phyloP scores from a whole-genome alignment of 2,888 invertebrate genomes.

The Uloborus plumipes region DNA sequence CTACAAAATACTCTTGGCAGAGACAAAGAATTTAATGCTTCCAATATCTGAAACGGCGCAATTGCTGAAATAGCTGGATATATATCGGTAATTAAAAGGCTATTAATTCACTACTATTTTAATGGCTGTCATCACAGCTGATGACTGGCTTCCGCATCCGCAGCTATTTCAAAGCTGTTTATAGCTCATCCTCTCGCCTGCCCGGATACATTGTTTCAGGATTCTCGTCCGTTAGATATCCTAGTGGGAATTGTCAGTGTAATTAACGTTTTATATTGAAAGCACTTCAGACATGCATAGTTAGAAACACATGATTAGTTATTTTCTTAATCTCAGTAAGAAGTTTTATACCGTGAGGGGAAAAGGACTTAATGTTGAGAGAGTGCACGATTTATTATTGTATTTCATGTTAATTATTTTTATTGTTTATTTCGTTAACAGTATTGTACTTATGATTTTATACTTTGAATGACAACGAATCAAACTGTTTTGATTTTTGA shows the following conservation, averaged over 20 bases:
- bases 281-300: no score
- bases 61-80: not conserved
- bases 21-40: not conserved
- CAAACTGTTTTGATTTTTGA: no score
- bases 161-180: constrained; percentile 18
- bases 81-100: constrained; percentile 32
- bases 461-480: no score
- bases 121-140: constrained; percentile 43
- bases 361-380: no score
- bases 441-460: no score
- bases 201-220: constrained; percentile 14
- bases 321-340: no score
- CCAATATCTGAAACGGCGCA: constrained; percentile 2
- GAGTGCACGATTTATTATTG: no score
- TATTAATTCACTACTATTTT: constrained; percentile 43
- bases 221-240: not conserved
- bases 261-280: not conserved
- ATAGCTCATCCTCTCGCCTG: constrained; percentile 2
- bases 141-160: constrained; percentile 40
- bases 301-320: no score
- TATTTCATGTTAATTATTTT: no score
- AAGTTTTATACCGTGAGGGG: no score
- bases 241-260: not conserved
- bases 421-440: no score
- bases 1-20: not conserved